phyloP scores from a whole-genome alignment of 2,113 vertebrate genomes.

The Oophaga pumilio region DNA sequence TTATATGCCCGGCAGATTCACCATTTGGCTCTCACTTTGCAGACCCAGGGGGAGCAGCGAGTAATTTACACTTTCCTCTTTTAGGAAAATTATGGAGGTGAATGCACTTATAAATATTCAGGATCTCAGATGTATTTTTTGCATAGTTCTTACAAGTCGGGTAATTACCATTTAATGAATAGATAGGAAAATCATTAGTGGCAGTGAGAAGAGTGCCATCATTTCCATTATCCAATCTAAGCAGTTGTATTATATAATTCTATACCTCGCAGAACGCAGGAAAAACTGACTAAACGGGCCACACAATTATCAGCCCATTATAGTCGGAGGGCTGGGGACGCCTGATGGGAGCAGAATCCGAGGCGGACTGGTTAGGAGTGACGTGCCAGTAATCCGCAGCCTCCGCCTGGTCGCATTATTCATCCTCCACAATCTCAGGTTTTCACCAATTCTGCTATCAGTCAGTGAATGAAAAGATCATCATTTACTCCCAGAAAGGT shows the following conservation, averaged over 20 bases:
- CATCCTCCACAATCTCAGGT: too few relatives aligned
- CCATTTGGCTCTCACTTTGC: neutral
- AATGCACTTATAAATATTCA: conserved; percentile 37
- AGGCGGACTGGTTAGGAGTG: too few relatives aligned
- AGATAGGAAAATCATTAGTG: conserved; percentile 53
- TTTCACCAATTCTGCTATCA: too few relatives aligned
- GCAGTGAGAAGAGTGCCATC: conserved; percentile 21
- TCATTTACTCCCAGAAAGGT: too few relatives aligned
- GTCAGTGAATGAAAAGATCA: too few relatives aligned
- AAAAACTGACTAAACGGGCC: too few relatives aligned
- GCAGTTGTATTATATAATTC: conserved; percentile 31
- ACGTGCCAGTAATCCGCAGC: too few relatives aligned
- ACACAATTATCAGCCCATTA: neutral
- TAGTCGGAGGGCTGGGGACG: too few relatives aligned
- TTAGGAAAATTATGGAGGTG: neutral
- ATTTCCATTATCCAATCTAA: conserved; percentile 39
- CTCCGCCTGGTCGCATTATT: too few relatives aligned
- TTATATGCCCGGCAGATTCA: too few relatives aligned
- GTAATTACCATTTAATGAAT: conserved; percentile 56
- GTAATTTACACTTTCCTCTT: neutral
- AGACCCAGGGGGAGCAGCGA: neutral
- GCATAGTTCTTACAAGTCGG: conserved; percentile 14
- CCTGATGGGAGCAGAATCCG: too few relatives aligned
- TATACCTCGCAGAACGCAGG: neutral
- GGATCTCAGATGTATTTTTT: neutral